These are phyloP conservation scores for Lampris megalopsis DNA, from an alignment of 2,113 vertebrate genomes.

Conservation along the genomic window DNA sequence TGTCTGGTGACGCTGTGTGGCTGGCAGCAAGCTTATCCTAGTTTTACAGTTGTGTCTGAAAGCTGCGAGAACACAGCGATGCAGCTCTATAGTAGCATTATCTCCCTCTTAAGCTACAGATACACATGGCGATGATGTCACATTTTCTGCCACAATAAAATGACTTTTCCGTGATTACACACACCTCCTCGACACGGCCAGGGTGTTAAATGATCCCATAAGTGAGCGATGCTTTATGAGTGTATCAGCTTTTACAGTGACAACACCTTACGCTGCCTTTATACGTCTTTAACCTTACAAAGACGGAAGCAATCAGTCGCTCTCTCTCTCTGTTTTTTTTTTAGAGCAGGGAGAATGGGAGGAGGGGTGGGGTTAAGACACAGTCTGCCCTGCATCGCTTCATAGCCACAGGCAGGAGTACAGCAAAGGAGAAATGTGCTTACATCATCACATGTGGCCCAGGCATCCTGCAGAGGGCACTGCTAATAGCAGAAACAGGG, in stretches of 20 bases:
- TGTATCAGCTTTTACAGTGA: conserved; percentile 30
- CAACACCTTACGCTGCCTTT: conserved; percentile 44
- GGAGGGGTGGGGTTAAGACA: conserved; percentile 35
- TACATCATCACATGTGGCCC: conserved; percentile 79
- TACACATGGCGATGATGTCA: conserved; percentile 36
- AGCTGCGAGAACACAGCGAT: conserved; percentile 30
- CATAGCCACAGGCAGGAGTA: conserved; percentile 68
- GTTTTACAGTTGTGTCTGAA: background rate
- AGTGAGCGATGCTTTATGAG: conserved; percentile 17
- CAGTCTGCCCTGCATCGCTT: conserved; percentile 54
- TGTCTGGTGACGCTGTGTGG: conserved; percentile 20
- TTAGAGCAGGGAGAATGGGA: conserved; percentile 15
- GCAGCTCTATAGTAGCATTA: background rate
- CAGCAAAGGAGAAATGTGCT: conserved; percentile 75
- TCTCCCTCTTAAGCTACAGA: conserved; percentile 6
- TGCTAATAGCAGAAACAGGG: conserved; percentile 74
- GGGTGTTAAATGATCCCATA: background rate
- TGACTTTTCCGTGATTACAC: conserved; percentile 22
- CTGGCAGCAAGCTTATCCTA: background rate
- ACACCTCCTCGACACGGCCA: conserved; percentile 21
- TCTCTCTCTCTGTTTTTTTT: conserved; percentile 17
- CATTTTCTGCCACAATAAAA: conserved; percentile 23
- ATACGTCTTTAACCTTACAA: conserved; percentile 37
- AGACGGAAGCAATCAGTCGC: conserved; percentile 29
- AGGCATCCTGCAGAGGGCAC: conserved; percentile 85